Evolutionary conservation across 1,140 invertebrate genomes (phyloP), one percentile per base, ranked within the genome.

Genomic region (Maniola jurtina): DNA sequence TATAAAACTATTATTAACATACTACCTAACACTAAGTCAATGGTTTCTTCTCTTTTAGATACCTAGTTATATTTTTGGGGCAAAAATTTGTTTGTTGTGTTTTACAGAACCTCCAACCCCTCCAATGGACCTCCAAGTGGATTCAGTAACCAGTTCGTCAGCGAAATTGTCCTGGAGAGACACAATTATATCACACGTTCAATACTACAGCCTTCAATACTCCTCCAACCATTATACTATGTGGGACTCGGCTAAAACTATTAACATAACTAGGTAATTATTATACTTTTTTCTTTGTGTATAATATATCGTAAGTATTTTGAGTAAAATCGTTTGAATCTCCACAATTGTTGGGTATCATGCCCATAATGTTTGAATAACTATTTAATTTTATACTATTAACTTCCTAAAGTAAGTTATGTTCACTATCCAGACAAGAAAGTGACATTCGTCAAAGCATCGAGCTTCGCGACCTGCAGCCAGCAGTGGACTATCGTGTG

Each of bases 231-330:
- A 86, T 16, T 87, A 81, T 60, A 79, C 74, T 66, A 77, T 81
- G 56, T 91, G 90, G 90, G 90, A 91, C 16, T 70, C 75, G 0
- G 85, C 88, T 47, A 86, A 82, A 35, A 81, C 66, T 10, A 78
- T 91, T 2, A 91, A 91, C 64, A 81, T 91, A 62, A 89, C 88
- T 0, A 86, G 86, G 90, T 91, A 74, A n/a, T n/a, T n/a, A n/a
- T n/a, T n/a, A n/a, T n/a, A n/a, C n/a, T n/a, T n/a, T n/a, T n/a
- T n/a, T n/a, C n/a, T n/a, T n/a, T n/a, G n/a, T n/a, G n/a, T n/a
- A n/a, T n/a, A n/a, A n/a, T n/a, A n/a, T n/a, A n/a, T n/a, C n/a
- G n/a, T n/a, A n/a, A n/a, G n/a, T n/a, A n/a, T n/a, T n/a, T n/a
- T n/a, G n/a, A n/a, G n/a, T n/a, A n/a, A n/a, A n/a, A n/a, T n/a